phyloP scores from a whole-genome alignment of 2,113 vertebrate species.

The Mystacornis crossleyi region DNA sequence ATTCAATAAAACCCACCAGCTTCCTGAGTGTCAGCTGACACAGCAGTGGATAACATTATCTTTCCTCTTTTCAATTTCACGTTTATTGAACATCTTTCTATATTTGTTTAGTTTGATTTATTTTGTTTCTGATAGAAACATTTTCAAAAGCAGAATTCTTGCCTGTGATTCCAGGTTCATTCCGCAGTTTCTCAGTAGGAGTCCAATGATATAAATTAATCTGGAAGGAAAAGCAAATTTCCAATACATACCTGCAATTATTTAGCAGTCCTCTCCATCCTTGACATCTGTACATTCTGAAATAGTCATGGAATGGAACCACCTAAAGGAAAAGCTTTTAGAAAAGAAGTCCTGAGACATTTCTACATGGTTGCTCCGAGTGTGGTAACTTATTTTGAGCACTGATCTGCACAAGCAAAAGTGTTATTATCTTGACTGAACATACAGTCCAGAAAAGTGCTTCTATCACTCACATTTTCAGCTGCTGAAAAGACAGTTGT shows the following conservation, averaged over 20 bases:
- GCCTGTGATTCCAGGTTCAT: background rate
- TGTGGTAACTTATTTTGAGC: background rate
- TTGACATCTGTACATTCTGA: background rate
- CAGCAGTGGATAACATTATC: background rate
- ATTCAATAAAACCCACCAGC: slow-evolving; percentile 49
- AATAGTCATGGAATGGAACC: background rate
- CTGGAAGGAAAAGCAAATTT: background rate
- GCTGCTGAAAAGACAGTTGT: background rate
- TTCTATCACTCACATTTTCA: background rate
- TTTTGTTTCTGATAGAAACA: background rate
- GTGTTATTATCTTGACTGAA: background rate
- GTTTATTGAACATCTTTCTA: background rate
- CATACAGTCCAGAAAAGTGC: background rate
- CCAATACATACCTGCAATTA: background rate
- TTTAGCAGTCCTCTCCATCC: background rate
- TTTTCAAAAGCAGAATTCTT: slow-evolving; percentile 5
- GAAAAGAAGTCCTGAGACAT: background rate
- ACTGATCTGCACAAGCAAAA: background rate
- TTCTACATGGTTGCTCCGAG: background rate
- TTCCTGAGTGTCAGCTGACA: slow-evolving; percentile 57
- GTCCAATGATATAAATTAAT: background rate
- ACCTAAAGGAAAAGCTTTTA: background rate
- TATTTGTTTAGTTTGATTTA: background rate
- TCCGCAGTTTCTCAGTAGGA: background rate
- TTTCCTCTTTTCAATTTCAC: background rate